These are phyloP conservation scores for Sciurus niger DNA, from an alignment of 2,113 vertebrate genomes.

Conservation along the genomic window DNA sequence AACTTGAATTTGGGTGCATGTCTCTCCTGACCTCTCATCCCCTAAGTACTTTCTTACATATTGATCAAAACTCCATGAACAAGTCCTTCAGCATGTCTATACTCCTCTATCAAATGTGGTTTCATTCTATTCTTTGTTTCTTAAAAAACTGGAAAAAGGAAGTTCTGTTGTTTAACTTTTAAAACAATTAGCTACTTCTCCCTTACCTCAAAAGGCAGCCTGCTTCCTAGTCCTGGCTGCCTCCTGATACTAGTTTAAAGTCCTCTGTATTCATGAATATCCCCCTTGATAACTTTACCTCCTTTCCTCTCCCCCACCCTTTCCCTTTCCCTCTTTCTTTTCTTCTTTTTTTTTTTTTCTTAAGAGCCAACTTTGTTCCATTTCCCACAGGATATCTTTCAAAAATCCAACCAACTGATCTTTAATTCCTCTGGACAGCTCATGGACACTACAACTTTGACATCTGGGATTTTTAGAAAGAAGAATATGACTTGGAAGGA, in stretches of 20 bases:
- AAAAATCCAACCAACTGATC: constrained; percentile 4
- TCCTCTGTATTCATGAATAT: neutral
- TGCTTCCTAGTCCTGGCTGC: neutral
- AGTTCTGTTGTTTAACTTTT: neutral
- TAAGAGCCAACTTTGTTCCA: neutral
- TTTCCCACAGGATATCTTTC: neutral
- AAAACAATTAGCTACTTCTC: neutral
- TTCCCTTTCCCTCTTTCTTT: too few species aligned
- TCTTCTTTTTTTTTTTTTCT: neutral
- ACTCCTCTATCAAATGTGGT: neutral
- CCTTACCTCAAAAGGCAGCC: neutral
- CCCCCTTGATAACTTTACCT: neutral
- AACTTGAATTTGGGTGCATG: neutral
- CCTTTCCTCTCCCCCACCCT: neutral
- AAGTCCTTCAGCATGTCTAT: neutral
- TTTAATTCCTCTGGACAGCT: constrained; percentile 13
- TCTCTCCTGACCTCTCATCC: neutral
- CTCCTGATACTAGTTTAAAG: neutral
- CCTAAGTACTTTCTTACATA: neutral
- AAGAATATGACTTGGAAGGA: neutral
- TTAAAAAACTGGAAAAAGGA: constrained; percentile 1
- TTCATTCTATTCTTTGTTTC: constrained; percentile 3
- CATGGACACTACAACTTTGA: neutral
- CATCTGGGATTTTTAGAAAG: neutral
- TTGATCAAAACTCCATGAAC: neutral